Percentiles rank a stretch among this genome's conserved stretches.
phyloP scores from a whole-genome alignment of 2,888 invertebrate species.

The Torymus auratus region DNA sequence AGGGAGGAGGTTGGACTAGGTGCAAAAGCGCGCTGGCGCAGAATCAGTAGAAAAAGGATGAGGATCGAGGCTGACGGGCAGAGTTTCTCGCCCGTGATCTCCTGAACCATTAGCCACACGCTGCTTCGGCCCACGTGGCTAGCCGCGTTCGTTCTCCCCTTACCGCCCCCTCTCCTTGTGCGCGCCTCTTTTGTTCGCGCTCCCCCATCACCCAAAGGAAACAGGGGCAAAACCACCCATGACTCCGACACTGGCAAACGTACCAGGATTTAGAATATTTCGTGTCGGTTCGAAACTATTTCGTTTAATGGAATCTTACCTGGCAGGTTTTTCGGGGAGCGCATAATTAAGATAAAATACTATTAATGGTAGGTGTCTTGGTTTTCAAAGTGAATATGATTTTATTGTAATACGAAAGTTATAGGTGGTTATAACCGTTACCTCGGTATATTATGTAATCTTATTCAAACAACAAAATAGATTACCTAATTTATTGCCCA shows the following conservation, averaged over 20 bases:
- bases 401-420: too few relatives aligned
- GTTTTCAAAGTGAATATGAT: too few relatives aligned
- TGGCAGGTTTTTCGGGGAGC: neutral
- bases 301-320: constrained; percentile 17
- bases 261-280: neutral
- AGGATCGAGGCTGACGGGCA: constrained; percentile 38
- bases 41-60: constrained; percentile 41
- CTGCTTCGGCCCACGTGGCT: constrained; percentile 58
- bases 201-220: neutral
- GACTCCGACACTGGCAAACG: too few relatives aligned
- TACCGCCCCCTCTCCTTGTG: neutral
- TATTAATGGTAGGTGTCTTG: too few relatives aligned
- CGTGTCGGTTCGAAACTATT: constrained; percentile 15
- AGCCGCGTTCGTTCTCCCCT: neutral
- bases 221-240: constrained; percentile 15
- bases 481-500: too few relatives aligned
- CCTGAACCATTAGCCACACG: constrained; percentile 59
- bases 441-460: too few relatives aligned
- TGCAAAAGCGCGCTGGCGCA: constrained; percentile 1
- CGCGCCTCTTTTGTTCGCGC: neutral
- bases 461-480: too few relatives aligned
- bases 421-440: too few relatives aligned
- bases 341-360: too few relatives aligned
- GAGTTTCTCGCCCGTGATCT: constrained; percentile 57
- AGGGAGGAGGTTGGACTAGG: too few relatives aligned